phyloP scores from a whole-genome alignment of 2,113 vertebrate species.

The Pampusana beccarii region DNA sequence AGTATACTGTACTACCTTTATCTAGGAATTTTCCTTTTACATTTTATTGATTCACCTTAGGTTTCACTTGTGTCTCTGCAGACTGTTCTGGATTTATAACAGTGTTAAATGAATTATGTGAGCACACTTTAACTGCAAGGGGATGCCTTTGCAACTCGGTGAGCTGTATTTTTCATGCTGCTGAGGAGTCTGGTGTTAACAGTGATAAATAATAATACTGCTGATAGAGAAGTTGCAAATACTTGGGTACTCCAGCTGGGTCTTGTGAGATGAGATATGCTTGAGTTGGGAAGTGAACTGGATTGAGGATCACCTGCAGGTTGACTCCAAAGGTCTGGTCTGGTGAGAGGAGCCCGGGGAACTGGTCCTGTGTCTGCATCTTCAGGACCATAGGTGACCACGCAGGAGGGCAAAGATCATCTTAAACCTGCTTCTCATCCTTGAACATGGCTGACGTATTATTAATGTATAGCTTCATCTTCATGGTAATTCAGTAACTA shows the following conservation, averaged over 20 bases:
- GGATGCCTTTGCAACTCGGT: not conserved
- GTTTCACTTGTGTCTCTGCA: not conserved
- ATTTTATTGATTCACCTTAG: not conserved
- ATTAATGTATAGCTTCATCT: not conserved
- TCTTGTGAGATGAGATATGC: not conserved
- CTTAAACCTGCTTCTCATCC: not conserved
- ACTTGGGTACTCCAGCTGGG: not conserved
- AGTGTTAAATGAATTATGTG: not conserved
- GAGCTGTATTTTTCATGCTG: not conserved
- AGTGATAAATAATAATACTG: fast-evolving
- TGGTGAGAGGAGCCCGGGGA: not conserved
- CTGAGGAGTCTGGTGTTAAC: not conserved
- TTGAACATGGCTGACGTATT: not conserved
- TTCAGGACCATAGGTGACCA: fast-evolving
- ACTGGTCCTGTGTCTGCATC: not conserved
- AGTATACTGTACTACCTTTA: not conserved
- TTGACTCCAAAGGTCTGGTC: not conserved
- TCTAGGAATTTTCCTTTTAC: not conserved
- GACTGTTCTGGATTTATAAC: not conserved
- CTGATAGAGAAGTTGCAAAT: not conserved
- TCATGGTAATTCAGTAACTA: constrained; percentile 10
- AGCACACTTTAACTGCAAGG: not conserved
- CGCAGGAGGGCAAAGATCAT: not conserved
- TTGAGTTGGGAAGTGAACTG: fast-evolving
- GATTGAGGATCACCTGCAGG: not conserved